Evolutionary conservation across 2,797 vertebrate genomes (phyloP).

Genomic region (Champsocephalus esox): DNA sequence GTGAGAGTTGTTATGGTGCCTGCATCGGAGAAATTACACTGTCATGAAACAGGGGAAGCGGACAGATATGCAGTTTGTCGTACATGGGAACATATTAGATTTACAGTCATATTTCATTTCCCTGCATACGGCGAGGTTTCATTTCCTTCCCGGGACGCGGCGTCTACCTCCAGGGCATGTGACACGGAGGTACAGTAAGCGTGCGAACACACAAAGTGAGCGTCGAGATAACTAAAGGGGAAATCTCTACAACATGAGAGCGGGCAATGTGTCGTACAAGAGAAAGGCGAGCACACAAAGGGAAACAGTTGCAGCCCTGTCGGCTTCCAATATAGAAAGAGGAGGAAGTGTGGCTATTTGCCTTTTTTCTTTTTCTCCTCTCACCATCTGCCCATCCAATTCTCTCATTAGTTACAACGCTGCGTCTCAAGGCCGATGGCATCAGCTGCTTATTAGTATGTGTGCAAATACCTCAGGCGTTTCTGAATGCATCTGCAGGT

Average conservation of each 20-base stretch:
- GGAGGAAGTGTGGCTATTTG: conserved; percentile 57
- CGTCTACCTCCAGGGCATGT: conserved; percentile 49
- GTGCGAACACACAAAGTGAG: not conserved
- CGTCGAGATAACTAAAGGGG: conserved; percentile 22
- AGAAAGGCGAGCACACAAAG: conserved; percentile 25
- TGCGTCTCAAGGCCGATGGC: conserved; percentile 50
- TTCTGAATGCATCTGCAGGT: not conserved
- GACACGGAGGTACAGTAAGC: conserved; percentile 24
- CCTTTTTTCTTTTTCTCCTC: conserved; percentile 44
- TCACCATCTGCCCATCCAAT: conserved; percentile 71
- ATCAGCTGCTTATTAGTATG: conserved; percentile 26
- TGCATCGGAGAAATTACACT: conserved; percentile 16
- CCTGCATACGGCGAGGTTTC: conserved; percentile 37
- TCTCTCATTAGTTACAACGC: conserved; percentile 74
- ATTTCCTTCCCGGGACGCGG: conserved; percentile 60
- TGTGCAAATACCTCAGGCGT: conserved; percentile 29
- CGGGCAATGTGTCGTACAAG: conserved; percentile 23
- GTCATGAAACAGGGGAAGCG: conserved; percentile 23
- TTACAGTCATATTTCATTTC: conserved; percentile 54
- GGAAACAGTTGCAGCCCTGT: conserved; percentile 61
- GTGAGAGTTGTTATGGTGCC: conserved; percentile 30
- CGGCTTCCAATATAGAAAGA: conserved; percentile 42
- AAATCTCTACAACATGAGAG: conserved; percentile 26
- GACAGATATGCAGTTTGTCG: conserved; percentile 15
- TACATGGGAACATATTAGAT: conserved; percentile 48